Base-by-base conservation (phyloP, 2,113 vertebrate species). In the Periophthalmodon schlosseri region DNA sequence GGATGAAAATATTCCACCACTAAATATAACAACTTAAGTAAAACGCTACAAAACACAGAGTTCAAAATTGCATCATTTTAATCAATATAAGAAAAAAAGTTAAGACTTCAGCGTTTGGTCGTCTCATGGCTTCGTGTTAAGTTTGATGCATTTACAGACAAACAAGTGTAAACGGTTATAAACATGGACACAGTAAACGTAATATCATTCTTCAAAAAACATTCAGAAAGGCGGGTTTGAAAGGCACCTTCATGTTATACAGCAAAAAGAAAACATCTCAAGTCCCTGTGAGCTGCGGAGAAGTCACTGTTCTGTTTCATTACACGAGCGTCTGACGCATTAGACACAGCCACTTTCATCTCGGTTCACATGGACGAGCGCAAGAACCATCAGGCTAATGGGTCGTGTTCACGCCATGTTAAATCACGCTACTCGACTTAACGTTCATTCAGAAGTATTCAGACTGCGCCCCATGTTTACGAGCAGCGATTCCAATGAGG, bases 71-170 rank as follows among this genome's bases (percentile, higher is more conserved):
- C 64, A 66, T 68, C 23, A 69, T 81, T 92, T 90, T 89, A 91
- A 87, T 92, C 64, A 70, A 85, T 47, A 77, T 74, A 67, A 80
- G 73, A 89, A 78, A 81, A n/a, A 61, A 65, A 36, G 60, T 88
- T 84, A 89, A 77, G 82, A 87, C 72, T 83, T 10, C 9, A 84
- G 85, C 16, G 2, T 34, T 81, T 81, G 67, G 79, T 84, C 84
- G 80, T 57, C 67, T 82, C 46, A 88, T 76, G 80, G 72, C 23
- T 81, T 84, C 80, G 75, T 83, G 78, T 84, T 34, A 82, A 6
- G 46, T 67, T 64, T 44, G 70, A 68, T 73, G 44, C 65, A 63
- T 28, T 65, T 66, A 66, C 60, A 81, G 68, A 68, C 13, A 58
- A 57, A 56, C 52, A 65, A 82, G 21, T 0, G 36, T 34, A 23